Base-by-base conservation (phyloP, 2,888 invertebrate species). In the Phragmatobia fuliginosa region DNA sequence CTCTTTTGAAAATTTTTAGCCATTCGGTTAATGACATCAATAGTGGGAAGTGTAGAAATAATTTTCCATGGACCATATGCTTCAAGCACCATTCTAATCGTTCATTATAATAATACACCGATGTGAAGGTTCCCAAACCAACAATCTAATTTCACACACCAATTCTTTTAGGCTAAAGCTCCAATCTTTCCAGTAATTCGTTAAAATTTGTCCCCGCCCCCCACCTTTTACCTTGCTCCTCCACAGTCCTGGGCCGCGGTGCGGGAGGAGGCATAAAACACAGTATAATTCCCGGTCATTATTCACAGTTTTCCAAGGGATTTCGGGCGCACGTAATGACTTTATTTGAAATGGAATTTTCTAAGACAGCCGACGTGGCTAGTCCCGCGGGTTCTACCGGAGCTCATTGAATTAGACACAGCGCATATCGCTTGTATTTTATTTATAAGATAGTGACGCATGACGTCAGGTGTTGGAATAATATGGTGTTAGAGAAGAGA, bases 71-170 rank as follows among this genome's bases (percentile, higher is more conserved):
- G 64, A 68, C 64, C 56, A 36, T 62, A 63, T 58, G 63, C 38
- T 41, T 56, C 58, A 36, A 49, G 62, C 5, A 36, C 63, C 49
- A 49, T 41, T 67, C 67, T 70, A 64, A 75, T 63, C 66, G 59
- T 75, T 70, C 77, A 80, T 80, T 76, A 73, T 80, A 73, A 79
- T 79, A 80, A 80, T 74, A 82, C 81, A 80, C 77, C 79, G 79
- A 80, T 80, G 79, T 77, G 79, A 70, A 74, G 75, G 67, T 73
- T 75, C 80, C 71, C 75, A 78, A 83, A 83, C 85, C 84, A 87
- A 86, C 90, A 88, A 88, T 87, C 88, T 89, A 87, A 90, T 90
- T 90, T 90, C 90, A 90, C 90, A 90, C 88, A 84, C 89, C 88
- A 85, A 88, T 89, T 88, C 87, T 83, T 89, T 84, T 81, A 77